Evolutionary conservation across 1,140 invertebrate genomes (phyloP).

Genomic region (Nephotettix cincticeps): DNA sequence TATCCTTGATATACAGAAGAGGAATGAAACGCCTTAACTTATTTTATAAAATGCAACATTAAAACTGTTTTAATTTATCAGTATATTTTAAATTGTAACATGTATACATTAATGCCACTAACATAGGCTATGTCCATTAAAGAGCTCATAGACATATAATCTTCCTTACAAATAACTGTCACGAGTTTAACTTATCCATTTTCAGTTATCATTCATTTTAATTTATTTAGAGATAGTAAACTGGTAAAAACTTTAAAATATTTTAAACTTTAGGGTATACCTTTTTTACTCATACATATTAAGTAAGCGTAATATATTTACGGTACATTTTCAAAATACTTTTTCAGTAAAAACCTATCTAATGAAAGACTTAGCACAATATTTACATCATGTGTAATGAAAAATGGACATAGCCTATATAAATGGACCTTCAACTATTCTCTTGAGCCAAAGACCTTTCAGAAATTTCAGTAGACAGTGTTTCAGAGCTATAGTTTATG

Average conservation of each 20-base stretch:
- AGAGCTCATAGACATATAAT: neutral
- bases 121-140: slow-evolving; percentile 5
- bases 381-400: neutral
- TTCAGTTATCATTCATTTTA: too few relatives aligned
- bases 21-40: too few relatives aligned
- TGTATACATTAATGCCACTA: neutral
- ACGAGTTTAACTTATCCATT: too few relatives aligned
- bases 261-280: neutral
- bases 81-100: neutral
- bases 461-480: too few relatives aligned
- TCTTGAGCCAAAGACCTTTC: too few relatives aligned
- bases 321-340: neutral
- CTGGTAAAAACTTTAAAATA: slow-evolving; percentile 2
- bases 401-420: neutral
- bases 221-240: neutral
- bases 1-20: too few relatives aligned
- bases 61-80: neutral
- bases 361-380: slow-evolving; percentile 4
- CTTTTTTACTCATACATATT: neutral
- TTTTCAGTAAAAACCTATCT: neutral
- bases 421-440: neutral
- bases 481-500: too few relatives aligned
- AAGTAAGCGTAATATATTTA: neutral
- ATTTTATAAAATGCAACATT: neutral
- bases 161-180: neutral